These are phyloP conservation scores for Drosophila peninsularis DNA, from an alignment of 2,888 invertebrate genomes.

Conservation along the genomic window DNA sequence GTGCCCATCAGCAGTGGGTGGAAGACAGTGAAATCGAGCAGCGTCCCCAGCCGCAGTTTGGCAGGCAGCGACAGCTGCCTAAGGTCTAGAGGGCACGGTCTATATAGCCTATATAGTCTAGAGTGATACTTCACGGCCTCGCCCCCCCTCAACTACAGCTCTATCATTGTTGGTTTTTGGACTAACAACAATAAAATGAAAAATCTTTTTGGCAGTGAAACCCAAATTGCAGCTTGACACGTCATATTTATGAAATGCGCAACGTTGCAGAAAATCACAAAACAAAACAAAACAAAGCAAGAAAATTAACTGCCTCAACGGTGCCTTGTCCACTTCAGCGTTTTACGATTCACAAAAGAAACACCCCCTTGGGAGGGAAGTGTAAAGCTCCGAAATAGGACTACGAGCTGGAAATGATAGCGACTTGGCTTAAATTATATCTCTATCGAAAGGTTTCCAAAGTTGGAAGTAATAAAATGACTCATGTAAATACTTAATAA, in stretches of 20 bases:
- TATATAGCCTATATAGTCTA: constrained; percentile 4
- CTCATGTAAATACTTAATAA: too few species aligned
- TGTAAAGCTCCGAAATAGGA: constrained; percentile 6
- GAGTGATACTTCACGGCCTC: constrained; percentile 38
- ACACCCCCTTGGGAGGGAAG: constrained; percentile 32
- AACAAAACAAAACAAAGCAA: constrained; percentile 67
- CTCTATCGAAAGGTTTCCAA: neutral
- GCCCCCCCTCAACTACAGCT: neutral
- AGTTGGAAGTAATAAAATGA: neutral
- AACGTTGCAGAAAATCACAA: constrained; percentile 73
- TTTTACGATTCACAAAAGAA: constrained; percentile 52
- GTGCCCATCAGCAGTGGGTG: constrained; percentile 30
- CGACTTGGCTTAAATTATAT: neutral
- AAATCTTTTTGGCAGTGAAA: constrained; percentile 40
- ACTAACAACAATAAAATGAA: constrained; percentile 40
- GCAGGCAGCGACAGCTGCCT: constrained; percentile 42
- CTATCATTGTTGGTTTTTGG: constrained; percentile 40
- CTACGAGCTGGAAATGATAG: neutral
- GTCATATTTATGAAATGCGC: constrained; percentile 79
- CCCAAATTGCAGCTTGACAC: constrained; percentile 77
- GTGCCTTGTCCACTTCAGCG: constrained; percentile 62
- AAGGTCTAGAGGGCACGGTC: constrained; percentile 1
- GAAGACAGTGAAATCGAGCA: constrained; percentile 21
- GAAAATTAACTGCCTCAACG: constrained; percentile 60
- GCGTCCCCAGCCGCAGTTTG: constrained; percentile 1